These are phyloP conservation scores for Tolypeutes matacus DNA, from an alignment of 2,797 vertebrate genomes.

Conservation along the genomic window DNA sequence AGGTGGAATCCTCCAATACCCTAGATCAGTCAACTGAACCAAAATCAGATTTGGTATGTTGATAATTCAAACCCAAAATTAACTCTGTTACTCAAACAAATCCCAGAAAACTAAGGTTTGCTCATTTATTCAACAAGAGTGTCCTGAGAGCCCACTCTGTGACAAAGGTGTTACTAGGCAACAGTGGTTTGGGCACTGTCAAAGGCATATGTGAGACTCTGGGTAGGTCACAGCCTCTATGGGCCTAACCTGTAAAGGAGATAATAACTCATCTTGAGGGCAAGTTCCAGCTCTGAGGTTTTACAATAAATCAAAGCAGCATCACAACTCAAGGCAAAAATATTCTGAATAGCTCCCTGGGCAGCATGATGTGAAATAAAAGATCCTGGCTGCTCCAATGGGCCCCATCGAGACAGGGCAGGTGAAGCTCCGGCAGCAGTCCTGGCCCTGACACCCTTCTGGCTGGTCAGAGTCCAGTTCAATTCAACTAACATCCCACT, in stretches of 20 bases:
- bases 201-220: neutral
- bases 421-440: neutral
- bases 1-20: neutral
- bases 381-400: neutral
- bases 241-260: neutral
- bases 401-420: neutral
- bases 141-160: neutral
- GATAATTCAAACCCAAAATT: conserved; percentile 5
- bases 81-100: conserved; percentile 18
- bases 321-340: neutral
- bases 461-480: neutral
- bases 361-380: neutral
- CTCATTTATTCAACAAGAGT: conserved; percentile 41
- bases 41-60: neutral
- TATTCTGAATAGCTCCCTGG: neutral
- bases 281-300: neutral
- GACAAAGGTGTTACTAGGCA: conserved; percentile 44
- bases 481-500: neutral
- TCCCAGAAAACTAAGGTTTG: conserved; percentile 31
- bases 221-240: neutral
- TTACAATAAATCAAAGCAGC: neutral
- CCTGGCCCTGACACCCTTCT: neutral
- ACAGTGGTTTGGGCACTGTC: conserved; percentile 16
- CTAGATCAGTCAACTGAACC: neutral
- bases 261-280: neutral